These are phyloP conservation scores for Drosophila seguyi DNA, from an alignment of 1,140 invertebrate species.

Conservation along the genomic window DNA sequence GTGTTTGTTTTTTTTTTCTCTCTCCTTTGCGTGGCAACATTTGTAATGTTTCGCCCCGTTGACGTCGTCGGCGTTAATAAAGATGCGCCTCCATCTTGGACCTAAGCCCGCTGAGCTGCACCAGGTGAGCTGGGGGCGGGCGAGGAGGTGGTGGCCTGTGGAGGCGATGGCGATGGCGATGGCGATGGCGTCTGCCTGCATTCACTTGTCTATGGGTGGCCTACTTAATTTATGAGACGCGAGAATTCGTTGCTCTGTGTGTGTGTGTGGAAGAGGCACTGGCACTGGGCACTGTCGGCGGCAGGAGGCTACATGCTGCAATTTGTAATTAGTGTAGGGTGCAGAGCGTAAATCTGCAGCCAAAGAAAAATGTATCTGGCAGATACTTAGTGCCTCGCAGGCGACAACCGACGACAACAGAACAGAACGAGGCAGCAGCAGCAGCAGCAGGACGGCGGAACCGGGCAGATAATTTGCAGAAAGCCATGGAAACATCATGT, in stretches of 20 bases:
- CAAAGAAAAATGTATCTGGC: constrained; percentile 68
- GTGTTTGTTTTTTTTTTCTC: constrained; percentile 20
- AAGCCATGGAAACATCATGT: constrained; percentile 60
- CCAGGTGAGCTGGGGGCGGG: constrained; percentile 24
- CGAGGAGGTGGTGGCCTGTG: constrained; percentile 12
- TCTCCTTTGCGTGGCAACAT: constrained; percentile 62
- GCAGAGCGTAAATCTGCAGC: constrained; percentile 71
- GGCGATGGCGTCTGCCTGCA: constrained; percentile 48
- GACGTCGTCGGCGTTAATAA: constrained; percentile 80
- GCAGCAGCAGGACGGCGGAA: constrained; percentile 5
- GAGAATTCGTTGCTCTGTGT: constrained; percentile 69
- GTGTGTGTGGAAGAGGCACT: background rate
- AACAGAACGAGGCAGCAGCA: constrained; percentile 31
- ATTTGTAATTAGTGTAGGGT: constrained; percentile 80
- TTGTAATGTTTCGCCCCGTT: constrained; percentile 82
- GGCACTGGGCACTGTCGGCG: background rate
- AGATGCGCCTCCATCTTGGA: constrained; percentile 66
- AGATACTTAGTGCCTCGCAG: constrained; percentile 64
- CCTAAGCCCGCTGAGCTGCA: constrained; percentile 62
- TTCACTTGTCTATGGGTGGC: constrained; percentile 75
- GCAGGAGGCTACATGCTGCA: constrained; percentile 54
- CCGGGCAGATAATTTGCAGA: constrained; percentile 56
- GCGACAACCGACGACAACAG: constrained; percentile 50
- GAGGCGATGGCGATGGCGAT: constrained; percentile 12
- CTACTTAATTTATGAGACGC: constrained; percentile 83